Percentiles rank a stretch among this genome's conserved stretches.
These are phyloP conservation scores for Xestia xanthographa DNA, from an alignment of 2,888 invertebrate species.

Conservation along the genomic window DNA sequence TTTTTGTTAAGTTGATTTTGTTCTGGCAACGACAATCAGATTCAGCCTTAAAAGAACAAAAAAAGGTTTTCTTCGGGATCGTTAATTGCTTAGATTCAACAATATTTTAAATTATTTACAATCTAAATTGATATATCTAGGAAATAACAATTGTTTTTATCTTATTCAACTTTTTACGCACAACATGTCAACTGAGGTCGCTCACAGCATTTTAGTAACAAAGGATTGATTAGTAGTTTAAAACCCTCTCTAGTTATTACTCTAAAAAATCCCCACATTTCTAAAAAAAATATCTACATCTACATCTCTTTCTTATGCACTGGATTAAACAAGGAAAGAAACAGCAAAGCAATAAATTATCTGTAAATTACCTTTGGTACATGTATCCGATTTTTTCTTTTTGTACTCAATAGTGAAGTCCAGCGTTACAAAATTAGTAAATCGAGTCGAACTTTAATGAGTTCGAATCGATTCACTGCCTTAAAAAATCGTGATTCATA, in stretches of 20 bases:
- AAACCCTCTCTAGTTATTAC: neutral
- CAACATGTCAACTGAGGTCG: neutral
- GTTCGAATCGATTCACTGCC: neutral
- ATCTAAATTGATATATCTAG: neutral
- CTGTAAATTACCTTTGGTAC: conserved; percentile 61
- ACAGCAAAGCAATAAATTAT: conserved; percentile 64
- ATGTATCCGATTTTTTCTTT: conserved; percentile 62
- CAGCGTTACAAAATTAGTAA: conserved; percentile 5
- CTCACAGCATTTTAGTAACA: neutral
- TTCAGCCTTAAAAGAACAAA: conserved; percentile 43
- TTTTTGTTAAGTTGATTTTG: conserved; percentile 60
- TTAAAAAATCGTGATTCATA: neutral
- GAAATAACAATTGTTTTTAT: neutral
- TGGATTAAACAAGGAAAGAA: conserved; percentile 45
- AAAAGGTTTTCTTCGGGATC: neutral
- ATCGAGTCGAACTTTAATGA: conserved; percentile 6
- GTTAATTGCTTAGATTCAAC: no score
- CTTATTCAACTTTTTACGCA: neutral
- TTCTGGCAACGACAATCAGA: conserved; percentile 32
- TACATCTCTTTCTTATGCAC: conserved; percentile 43
- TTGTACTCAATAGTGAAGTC: conserved; percentile 53
- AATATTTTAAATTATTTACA: neutral
- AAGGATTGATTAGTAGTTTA: neutral
- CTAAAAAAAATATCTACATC: neutral
- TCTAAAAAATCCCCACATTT: conserved; percentile 1